Evolutionary conservation across 2,888 invertebrate species (phyloP), one percentile per base, ranked within the genome.

Genomic region (Acanthoscelides obtectus): DNA sequence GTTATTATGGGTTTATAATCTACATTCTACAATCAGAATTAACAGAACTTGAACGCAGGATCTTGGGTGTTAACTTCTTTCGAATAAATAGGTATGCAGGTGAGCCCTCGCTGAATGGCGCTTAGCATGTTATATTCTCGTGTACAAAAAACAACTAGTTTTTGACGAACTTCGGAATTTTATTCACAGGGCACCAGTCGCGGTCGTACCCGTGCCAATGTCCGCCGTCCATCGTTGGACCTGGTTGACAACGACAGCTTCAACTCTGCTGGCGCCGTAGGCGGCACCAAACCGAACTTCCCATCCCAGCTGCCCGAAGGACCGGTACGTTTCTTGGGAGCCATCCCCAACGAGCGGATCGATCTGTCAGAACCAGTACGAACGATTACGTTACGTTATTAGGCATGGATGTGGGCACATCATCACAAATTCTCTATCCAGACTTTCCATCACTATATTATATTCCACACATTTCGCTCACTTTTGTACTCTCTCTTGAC

Each of bases 211-310:
- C 89, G 92, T 74, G 89, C 90, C 22, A 88, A 90, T 79, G 89
- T 92, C 77, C 89, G 92, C 77, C 89, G 94, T 21, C 94, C 94
- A 67, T 93, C 93, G 79, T 88, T 94, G 70, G 94, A 94, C 82
- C 87, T 94, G 68, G 93, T 95, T 0, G 95, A 95, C 82, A 92
- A 93, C 77, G 93, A 92, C 77, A 93, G 93, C 78, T 95, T 95
- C 86, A 92, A 94, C 79, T 94, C 94, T 0, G 87, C 89, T 2
- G 89, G 88, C 85, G 83, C 88, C 83, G 83, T 81, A 73, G 81
- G 81, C 20, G 80, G 83, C 73, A 84, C 85, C 20, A 87, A 87
- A 21, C 87, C 88, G 0, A 89, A 90, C 74, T 91, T 90, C 77
- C 88, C 88, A 0, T 84, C 86, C 74, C 87, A 84, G 71, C 80